A percentile compares a stretch with the other conserved stretches of the same genome.
phyloP scores from a whole-genome alignment of 2,797 vertebrate species.

The Eulemur mongoz region DNA sequence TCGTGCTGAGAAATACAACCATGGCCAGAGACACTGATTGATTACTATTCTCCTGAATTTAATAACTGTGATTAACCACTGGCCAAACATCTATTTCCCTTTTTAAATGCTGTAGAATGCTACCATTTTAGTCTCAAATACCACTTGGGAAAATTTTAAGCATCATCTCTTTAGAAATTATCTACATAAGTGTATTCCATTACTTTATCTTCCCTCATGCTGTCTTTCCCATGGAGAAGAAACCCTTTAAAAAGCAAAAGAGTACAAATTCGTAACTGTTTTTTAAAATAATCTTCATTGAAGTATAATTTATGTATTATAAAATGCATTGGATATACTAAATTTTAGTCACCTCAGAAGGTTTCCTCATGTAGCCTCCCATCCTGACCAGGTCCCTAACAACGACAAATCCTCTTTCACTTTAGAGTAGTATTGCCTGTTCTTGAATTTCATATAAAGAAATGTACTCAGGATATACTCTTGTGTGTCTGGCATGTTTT shows the following conservation, averaged over 20 bases:
- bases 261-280: background rate
- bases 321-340: background rate
- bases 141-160: background rate
- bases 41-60: background rate
- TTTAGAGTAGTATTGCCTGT: background rate
- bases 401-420: background rate
- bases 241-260: background rate
- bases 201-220: background rate
- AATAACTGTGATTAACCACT: background rate
- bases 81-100: background rate
- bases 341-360: background rate
- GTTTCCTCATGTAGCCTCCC: background rate
- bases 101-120: background rate
- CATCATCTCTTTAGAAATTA: background rate
- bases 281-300: background rate
- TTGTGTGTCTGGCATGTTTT: background rate
- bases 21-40: background rate
- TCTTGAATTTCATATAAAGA: background rate
- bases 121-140: background rate
- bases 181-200: background rate
- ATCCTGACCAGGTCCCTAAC: background rate
- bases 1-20: background rate
- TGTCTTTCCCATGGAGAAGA: background rate
- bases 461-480: background rate
- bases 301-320: background rate